These are phyloP conservation scores for Eristalis tenax DNA, from an alignment of 2,888 invertebrate species.

Conservation along the genomic window DNA sequence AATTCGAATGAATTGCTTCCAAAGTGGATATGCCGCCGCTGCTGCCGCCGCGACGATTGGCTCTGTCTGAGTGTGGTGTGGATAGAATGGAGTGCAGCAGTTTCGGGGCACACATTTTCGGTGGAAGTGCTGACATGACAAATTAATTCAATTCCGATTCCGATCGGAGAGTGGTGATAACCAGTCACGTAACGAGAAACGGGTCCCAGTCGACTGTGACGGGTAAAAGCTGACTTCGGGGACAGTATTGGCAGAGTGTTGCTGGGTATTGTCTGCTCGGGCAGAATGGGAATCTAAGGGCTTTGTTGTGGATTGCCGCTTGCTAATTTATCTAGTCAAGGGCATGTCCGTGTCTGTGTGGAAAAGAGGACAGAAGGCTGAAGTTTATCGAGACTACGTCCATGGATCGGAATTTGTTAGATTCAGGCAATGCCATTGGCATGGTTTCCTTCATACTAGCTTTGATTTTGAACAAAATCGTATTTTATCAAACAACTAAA, in stretches of 20 bases:
- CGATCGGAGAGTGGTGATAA: conserved; percentile 68
- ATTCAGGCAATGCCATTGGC: no score
- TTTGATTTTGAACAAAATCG: no score
- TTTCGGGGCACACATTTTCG: conserved; percentile 55
- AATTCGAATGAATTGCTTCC: conserved; percentile 61
- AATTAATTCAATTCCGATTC: conserved; percentile 71
- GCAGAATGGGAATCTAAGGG: conserved; percentile 50
- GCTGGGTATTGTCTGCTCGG: conserved; percentile 9
- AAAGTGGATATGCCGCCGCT: conserved; percentile 42
- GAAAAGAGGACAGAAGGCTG: no score
- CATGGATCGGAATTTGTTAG: no score
- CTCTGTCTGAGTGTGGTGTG: background rate
- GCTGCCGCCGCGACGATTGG: no score
- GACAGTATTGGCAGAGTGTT: background rate
- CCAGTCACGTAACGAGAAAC: conserved; percentile 54
- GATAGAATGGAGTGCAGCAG: background rate
- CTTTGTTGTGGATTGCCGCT: conserved; percentile 29
- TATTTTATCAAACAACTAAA: no score
- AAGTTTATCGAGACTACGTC: no score
- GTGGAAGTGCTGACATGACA: conserved; percentile 72
- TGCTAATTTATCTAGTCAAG: conserved; percentile 37
- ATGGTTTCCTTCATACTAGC: no score
- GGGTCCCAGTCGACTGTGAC: background rate
- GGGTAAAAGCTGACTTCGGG: background rate
- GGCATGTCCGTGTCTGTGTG: conserved; percentile 3